Base-by-base conservation (phyloP, 2,888 invertebrate species). In the Drosophila rubida region DNA sequence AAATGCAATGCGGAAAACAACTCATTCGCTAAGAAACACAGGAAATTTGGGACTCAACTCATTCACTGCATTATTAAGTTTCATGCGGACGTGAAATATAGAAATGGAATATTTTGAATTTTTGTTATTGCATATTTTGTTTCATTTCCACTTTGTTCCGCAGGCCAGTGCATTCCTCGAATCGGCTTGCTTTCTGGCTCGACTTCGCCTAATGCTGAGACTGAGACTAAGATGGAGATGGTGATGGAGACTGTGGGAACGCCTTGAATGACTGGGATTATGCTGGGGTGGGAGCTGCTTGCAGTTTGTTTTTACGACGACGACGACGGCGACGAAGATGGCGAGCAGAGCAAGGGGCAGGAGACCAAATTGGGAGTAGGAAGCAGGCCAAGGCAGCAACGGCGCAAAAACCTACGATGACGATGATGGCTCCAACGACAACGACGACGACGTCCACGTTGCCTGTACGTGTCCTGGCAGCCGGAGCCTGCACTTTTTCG, bases 271-370 rank as follows among this genome's bases (percentile, higher is more conserved):
- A 58, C 69, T 59, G 80, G 80, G 77, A 72, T 76, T 27, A 1
- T 49, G n/a, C n/a, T 35, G 9, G 4, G 14, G 11, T 4, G 45
- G 27, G 41, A 23, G 58, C 57, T 66, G 71, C 66, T 50, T 79
- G 73, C 69, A 82, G 88, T 82, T 82, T 82, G 82, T 88, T 82
- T 82, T 88, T 82, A 88, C 88, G 87, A 88, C 73, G 54, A 88
- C 88, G 84, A 88, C 73, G 51, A 86, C 88, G 86, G 86, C 73
- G 54, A 86, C 88, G 84, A 88, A 67, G 54, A 86, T 83, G 84
- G 83, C 69, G 54, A 80, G 45, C 60, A 75, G 41, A 16, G 25
- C 48, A 60, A 66, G 32, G 49, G 59, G 11, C 3, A 30, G 16
- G 9, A 32, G 25, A 6, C 9, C 9, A 45, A 25, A 25, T 32